Percentiles rank a stretch among this genome's conserved stretches.
Conservation (phyloP, 1,140 invertebrate species). For the Charaxes varanes region DNA sequence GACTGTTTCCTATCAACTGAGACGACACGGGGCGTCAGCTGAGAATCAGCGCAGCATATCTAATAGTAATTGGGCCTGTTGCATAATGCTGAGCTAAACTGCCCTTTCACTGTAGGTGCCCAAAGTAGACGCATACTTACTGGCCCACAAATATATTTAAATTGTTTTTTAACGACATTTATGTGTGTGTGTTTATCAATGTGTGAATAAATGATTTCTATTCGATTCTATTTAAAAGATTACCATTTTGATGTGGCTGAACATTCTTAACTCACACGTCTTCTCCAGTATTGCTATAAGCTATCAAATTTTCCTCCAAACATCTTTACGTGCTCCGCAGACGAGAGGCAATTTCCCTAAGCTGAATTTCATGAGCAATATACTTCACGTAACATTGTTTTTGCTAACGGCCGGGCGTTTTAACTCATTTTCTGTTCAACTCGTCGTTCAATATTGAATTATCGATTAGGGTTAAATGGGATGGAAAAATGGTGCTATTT, state of each 20-base stretch:
- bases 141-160: too few relatives aligned
- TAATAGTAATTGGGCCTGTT: too few relatives aligned
- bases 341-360: slow-evolving; percentile 62
- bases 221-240: too few relatives aligned
- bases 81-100: too few relatives aligned
- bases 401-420: slow-evolving; percentile 38
- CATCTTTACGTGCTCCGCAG: slow-evolving; percentile 42
- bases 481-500: slow-evolving; percentile 28
- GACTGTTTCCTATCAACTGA: too few relatives aligned
- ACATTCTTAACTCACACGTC: background rate
- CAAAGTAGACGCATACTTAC: too few relatives aligned
- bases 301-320: slow-evolving; percentile 62
- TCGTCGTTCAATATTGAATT: slow-evolving; percentile 22
- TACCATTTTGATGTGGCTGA: background rate
- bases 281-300: slow-evolving; percentile 40
- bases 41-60: too few relatives aligned
- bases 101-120: too few relatives aligned
- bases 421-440: slow-evolving; percentile 36
- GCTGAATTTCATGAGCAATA: slow-evolving; percentile 64
- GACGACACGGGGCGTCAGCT: too few relatives aligned
- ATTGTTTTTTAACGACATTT: too few relatives aligned
- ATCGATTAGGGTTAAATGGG: slow-evolving; percentile 29
- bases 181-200: too few relatives aligned
- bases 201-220: too few relatives aligned
- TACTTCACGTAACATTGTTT: slow-evolving; percentile 57